Conservation (phyloP, 2,888 invertebrate genomes). For the Orthonevra nobilis region DNA sequence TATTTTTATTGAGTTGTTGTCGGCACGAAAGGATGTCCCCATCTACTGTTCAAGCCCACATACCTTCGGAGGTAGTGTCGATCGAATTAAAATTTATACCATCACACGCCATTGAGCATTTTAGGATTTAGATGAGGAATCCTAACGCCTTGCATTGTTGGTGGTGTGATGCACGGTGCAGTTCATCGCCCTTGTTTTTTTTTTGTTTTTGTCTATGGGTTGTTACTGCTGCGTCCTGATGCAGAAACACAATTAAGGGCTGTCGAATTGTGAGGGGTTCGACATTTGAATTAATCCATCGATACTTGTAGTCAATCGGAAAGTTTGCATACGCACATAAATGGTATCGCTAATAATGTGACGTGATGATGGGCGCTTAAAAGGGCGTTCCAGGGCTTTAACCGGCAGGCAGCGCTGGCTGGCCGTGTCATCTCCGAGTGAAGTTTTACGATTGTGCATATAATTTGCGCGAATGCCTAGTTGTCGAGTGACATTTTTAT, state of each 20-base stretch:
- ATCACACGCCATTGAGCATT: conserved; percentile 67
- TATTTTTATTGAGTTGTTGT: conserved; percentile 73
- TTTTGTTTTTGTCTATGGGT: too few relatives aligned
- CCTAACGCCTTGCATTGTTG: neutral
- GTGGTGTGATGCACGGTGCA: conserved; percentile 37
- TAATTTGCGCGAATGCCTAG: conserved; percentile 50
- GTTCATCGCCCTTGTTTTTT: conserved; percentile 8
- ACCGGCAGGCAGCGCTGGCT: neutral
- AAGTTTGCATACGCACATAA: conserved; percentile 65
- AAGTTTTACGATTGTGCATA: conserved; percentile 67
- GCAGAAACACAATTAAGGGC: conserved; percentile 50
- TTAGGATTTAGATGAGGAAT: conserved; percentile 37
- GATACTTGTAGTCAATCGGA: conserved; percentile 42
- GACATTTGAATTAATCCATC: conserved; percentile 18
- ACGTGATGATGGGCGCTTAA: conserved; percentile 58
- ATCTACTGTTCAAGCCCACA: neutral
- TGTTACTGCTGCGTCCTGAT: conserved; percentile 10
- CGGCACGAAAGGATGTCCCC: conserved; percentile 17
- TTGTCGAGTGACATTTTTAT: conserved; percentile 57
- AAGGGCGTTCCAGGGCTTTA: conserved; percentile 26
- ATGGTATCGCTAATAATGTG: conserved; percentile 63
- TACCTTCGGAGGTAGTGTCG: conserved; percentile 26
- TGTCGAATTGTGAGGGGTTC: conserved; percentile 23
- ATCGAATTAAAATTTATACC: conserved; percentile 67
- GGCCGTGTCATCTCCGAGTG: conserved; percentile 9